phyloP scores from a whole-genome alignment of 1,140 invertebrate species.

The Mizuhopecten yessoensis region DNA sequence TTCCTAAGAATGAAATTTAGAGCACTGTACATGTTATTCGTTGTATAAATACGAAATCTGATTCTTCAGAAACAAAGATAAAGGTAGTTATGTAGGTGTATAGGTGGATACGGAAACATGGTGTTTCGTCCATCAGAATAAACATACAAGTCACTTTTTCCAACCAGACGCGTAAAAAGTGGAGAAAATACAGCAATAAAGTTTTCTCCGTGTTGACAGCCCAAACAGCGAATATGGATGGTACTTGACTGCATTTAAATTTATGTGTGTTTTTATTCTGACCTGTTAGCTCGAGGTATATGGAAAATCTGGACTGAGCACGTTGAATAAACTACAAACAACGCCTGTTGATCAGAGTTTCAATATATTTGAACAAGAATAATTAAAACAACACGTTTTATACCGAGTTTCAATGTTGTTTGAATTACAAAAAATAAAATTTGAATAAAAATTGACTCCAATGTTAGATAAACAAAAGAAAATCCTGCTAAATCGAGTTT shows the following conservation, averaged over 20 bases:
- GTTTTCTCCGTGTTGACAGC: neutral
- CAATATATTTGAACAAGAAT: no score
- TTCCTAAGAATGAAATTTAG: neutral
- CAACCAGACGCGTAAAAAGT: neutral
- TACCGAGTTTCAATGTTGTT: no score
- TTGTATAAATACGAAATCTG: neutral
- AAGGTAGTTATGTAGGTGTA: neutral
- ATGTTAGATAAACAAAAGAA: no score
- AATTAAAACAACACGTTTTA: no score
- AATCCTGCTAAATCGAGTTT: no score
- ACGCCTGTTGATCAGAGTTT: no score
- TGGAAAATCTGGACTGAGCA: neutral
- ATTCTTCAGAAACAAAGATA: constrained; percentile 16
- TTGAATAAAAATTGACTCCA: no score
- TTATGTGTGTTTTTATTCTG: neutral
- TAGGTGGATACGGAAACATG: neutral
- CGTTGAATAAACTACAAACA: neutral
- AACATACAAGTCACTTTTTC: constrained; percentile 32
- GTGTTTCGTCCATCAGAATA: neutral
- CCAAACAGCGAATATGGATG: neutral
- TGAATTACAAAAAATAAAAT: no score
- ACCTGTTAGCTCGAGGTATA: neutral
- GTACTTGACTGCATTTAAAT: neutral
- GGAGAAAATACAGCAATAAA: neutral
- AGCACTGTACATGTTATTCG: neutral